These are phyloP conservation scores for Drosophila incognita DNA, from an alignment of 2,888 invertebrate species.

Conservation along the genomic window DNA sequence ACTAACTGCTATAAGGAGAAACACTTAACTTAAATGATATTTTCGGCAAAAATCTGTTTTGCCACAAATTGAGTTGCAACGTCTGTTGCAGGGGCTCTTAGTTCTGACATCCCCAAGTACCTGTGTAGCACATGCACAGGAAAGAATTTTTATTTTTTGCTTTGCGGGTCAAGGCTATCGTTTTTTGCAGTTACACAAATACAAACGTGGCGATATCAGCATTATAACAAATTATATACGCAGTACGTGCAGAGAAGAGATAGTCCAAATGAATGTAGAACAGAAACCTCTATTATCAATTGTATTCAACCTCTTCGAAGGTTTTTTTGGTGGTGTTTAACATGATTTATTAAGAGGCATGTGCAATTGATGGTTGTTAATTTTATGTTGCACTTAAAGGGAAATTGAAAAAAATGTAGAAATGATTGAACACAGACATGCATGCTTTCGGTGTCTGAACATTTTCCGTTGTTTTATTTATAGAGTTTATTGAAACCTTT, in stretches of 20 bases:
- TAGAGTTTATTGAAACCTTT: slow-evolving; percentile 53
- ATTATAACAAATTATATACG: slow-evolving; percentile 33
- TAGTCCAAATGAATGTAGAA: slow-evolving; percentile 5
- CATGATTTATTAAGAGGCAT: slow-evolving; percentile 5
- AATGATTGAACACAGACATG: slow-evolving; percentile 8
- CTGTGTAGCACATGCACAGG: slow-evolving; percentile 16
- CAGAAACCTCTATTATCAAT: background rate
- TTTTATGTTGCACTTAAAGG: background rate
- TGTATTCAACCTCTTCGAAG: background rate
- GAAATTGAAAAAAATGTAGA: slow-evolving; percentile 9
- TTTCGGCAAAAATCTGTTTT: slow-evolving; percentile 26
- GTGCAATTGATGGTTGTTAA: slow-evolving; percentile 20
- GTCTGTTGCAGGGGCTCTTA: slow-evolving; percentile 28
- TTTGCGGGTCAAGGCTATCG: slow-evolving; percentile 63
- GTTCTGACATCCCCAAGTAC: slow-evolving; percentile 44
- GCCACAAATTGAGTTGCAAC: slow-evolving; percentile 15
- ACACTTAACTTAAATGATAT: slow-evolving; percentile 63
- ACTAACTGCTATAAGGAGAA: slow-evolving; percentile 11
- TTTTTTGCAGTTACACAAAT: slow-evolving; percentile 32
- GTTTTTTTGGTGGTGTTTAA: background rate
- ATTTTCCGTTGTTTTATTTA: slow-evolving; percentile 20
- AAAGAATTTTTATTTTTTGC: background rate
- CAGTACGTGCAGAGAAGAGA: slow-evolving; percentile 11
- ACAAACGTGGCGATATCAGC: slow-evolving; percentile 18
- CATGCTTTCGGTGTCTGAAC: background rate